Conservation (phyloP, 1,140 invertebrate species). For the Caenorhabditis remanei region DNA sequence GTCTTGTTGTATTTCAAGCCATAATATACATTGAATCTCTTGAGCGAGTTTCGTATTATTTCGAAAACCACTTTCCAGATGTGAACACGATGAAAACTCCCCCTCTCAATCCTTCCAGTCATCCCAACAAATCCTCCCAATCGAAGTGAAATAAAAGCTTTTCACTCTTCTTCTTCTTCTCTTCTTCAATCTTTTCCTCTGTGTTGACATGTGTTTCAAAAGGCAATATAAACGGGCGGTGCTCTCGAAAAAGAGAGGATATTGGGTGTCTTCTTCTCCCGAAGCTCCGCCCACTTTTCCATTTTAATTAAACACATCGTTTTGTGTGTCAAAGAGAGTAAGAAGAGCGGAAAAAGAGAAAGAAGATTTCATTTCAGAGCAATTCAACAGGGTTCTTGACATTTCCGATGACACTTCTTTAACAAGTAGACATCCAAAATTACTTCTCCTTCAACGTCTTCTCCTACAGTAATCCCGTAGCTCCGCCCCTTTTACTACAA, state of each 20-base stretch:
- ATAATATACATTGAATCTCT: too few relatives aligned
- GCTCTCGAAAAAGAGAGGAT: conserved; percentile 16
- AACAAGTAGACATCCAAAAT: conserved; percentile 3
- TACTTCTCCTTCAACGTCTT: not conserved
- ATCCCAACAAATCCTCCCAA: conserved; percentile 30
- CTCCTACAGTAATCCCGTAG: conserved; percentile 24
- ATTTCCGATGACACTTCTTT: conserved; percentile 41
- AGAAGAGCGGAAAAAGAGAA: not conserved
- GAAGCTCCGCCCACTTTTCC: conserved; percentile 45
- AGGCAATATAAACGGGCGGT: conserved; percentile 53
- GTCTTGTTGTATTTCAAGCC: too few relatives aligned
- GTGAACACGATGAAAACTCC: too few relatives aligned
- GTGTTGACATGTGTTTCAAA: conserved; percentile 56
- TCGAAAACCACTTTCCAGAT: too few relatives aligned
- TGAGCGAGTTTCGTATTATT: too few relatives aligned
- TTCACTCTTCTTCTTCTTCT: not conserved
- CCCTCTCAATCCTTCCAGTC: too few relatives aligned
- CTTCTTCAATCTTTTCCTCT: not conserved
- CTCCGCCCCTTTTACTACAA: not conserved
- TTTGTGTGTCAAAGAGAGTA: conserved; percentile 50
- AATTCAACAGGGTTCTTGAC: conserved; percentile 10
- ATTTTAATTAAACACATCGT: conserved; percentile 55
- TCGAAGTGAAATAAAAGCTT: conserved; percentile 53
- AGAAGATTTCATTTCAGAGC: conserved; percentile 33
- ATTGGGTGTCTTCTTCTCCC: conserved; percentile 50